Evolutionary conservation across 2,797 vertebrate genomes (phyloP), one percentile per base, ranked within the genome.

Genomic region (Microchirus variegatus): DNA sequence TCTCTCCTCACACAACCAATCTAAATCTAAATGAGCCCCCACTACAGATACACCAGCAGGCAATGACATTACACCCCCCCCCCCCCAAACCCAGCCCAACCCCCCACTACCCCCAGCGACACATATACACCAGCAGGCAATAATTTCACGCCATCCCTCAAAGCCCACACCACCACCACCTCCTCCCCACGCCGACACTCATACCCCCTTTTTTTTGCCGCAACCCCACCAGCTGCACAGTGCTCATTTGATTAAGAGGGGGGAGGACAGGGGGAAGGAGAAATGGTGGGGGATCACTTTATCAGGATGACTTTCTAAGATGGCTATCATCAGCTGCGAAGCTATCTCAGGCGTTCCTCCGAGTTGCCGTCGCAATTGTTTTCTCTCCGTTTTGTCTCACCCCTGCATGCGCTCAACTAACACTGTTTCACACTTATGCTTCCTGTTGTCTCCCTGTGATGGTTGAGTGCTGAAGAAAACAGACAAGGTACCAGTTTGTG

Each of bases 1-100:
- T 90, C 91, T 82, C 91, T 90, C 90, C 89, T 91, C 91, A 90
- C 91, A 91, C 89, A 92, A 90, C 91, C 91, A 92, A 92, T 91
- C 91, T 92, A 92, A 92, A 91, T 91, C 91, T 91, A 92, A 92
- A 92, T 91, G 91, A 91, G 91, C 89, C 88, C 87, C 90, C 88
- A 90, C 89, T 90, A 91, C 87, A 89, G 88, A 90, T 91, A 89
- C 85, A 89, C 90, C 90, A 92, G 90, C 90, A 90, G 88, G 89
- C 89, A 90, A 90, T 92, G 89, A 92, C 90, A 91, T 90, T 92
- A 90, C 85, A 76, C 82, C 81, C 87, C 75, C 67, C 50, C 85
- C 75, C 82, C 81, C 87, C 75, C 77, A 73, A 61, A 66, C 50
- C 89, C 86, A 80, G 84, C 87, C 87, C 83, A 84, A 70, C 75